Evolutionary conservation across 2,888 invertebrate species (phyloP).

Genomic region (Sialis fuliginosa): DNA sequence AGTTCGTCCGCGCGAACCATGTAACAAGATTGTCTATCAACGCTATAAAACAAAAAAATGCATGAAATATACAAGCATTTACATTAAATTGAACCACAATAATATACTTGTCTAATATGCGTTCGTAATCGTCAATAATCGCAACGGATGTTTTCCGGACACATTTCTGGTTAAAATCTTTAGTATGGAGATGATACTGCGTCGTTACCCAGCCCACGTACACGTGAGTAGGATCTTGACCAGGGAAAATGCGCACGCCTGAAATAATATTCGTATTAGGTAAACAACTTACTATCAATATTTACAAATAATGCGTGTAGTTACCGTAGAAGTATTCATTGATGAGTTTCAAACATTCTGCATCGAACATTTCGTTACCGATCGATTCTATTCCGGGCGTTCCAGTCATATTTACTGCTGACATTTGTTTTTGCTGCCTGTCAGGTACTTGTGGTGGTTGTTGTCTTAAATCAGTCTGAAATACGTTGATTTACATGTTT

Average conservation of each 20-base stretch:
- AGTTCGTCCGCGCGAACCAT: slow-evolving; percentile 95
- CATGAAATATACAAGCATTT: slow-evolving; percentile 3
- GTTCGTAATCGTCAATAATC: slow-evolving; percentile 63
- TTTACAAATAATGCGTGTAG: background rate
- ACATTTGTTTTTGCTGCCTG: slow-evolving; percentile 56
- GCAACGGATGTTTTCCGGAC: slow-evolving; percentile 69
- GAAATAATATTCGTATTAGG: slow-evolving; percentile 5
- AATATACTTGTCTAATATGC: slow-evolving; percentile 47
- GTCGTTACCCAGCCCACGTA: slow-evolving; percentile 99
- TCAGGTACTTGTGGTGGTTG: slow-evolving; percentile 45
- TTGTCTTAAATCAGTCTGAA: slow-evolving; percentile 40
- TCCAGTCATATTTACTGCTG: slow-evolving; percentile 39
- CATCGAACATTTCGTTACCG: slow-evolving; percentile 74
- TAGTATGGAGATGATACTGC: slow-evolving; percentile 82
- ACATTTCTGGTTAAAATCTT: slow-evolving; percentile 75
- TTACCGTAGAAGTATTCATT: slow-evolving; percentile 92
- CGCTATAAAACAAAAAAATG: slow-evolving; percentile 28
- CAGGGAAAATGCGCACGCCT: slow-evolving; percentile 72
- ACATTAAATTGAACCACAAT: background rate
- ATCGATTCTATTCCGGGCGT: slow-evolving; percentile 60
- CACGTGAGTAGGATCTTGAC: slow-evolving; percentile 86
- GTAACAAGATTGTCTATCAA: slow-evolving; percentile 93
- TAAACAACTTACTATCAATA: slow-evolving; percentile 1
- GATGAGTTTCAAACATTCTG: slow-evolving; percentile 74
- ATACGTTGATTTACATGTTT: slow-evolving; percentile 4